Conservation (phyloP, 92 coral and sea anemone genomes). For the Actinernus sp. region DNA sequence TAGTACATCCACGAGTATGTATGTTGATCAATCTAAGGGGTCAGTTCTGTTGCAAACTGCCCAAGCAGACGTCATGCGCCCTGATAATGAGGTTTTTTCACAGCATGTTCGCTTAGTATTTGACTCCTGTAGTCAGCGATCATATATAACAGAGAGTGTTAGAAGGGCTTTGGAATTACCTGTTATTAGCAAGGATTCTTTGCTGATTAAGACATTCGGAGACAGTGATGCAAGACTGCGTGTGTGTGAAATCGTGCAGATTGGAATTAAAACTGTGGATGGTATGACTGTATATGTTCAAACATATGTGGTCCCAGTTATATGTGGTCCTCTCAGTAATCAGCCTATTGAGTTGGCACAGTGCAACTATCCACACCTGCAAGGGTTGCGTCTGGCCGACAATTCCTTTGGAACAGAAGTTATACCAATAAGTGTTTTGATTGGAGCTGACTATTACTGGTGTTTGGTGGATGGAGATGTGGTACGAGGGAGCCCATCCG, state of each 20-base stretch:
- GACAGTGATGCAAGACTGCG: constrained; percentile 13
- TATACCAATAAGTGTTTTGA: constrained; percentile 12
- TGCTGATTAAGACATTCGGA: constrained; percentile 23
- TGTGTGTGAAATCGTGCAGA: constrained; percentile 16
- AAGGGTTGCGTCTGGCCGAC: constrained; percentile 28
- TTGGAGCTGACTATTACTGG: constrained; percentile 47
- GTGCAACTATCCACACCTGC: constrained; percentile 29
- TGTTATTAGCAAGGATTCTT: constrained; percentile 8
- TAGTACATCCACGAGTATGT: too few species aligned
- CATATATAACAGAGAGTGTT: too few species aligned
- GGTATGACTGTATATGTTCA: constrained; percentile 12
- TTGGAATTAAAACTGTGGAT: constrained; percentile 6
- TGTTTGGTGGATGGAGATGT: constrained; percentile 12
- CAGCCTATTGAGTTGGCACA: constrained; percentile 8
- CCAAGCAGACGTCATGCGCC: too few species aligned
- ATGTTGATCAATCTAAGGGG: too few species aligned
- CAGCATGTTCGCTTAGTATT: too few species aligned
- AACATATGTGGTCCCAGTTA: constrained; percentile 48
- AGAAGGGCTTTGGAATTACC: too few species aligned
- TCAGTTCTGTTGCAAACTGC: too few species aligned
- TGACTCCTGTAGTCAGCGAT: too few species aligned
- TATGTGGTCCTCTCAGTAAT: constrained; percentile 29
- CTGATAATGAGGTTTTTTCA: too few species aligned
- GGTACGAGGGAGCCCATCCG: constrained; percentile 11
- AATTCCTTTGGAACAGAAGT: background rate